Evolutionary conservation across 1,140 invertebrate genomes (phyloP), one percentile per base, ranked within the genome.

Genomic region (Rhizoglyphus robini): DNA sequence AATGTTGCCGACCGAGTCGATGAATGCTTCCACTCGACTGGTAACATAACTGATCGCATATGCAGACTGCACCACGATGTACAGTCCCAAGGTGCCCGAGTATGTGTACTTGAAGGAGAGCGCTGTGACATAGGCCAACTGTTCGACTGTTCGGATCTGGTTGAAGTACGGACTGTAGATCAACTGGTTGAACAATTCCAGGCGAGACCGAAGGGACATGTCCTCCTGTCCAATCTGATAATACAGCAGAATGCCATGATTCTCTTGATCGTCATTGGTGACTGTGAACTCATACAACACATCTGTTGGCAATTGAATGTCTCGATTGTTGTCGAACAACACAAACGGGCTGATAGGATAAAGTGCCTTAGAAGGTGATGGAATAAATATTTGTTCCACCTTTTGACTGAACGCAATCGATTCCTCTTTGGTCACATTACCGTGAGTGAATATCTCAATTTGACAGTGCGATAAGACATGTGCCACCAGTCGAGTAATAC

Each of bases 131-230:
- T 98, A 97, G 8, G 92, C 80, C 54, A 81, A 71, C 68, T 81
- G 80, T 71, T 81, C 80, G 88, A 92, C 83, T 1, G 90, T 95
- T 68, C 94, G 78, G 18, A 98, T 79, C 46, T 85, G 82, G 78
- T 90, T 86, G 76, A 92, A 96, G 75, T 87, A 94, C 0, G 93
- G 90, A 75, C 97, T 91, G 23, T 82, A 81, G 11, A 96, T 82
- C 68, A 96, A 86, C 77, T 97, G 91, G 48, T 84, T 83, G 60
- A 95, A 81, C 32, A 98, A 79, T 76, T 94, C 89, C 2, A 96
- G 76, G 62, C 88, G 72, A 73, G 90, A 88, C 77, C 95, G 96
- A 34, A 78, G 78, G 54, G 84, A 77, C 4, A 86, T 86, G 4
- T 82, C 83, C 74, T 94, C 87, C 65, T 87, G 72, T 47, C 88